These are phyloP conservation scores for Aplochiton taeniatus DNA, from an alignment of 2,797 vertebrate species.

Conservation along the genomic window DNA sequence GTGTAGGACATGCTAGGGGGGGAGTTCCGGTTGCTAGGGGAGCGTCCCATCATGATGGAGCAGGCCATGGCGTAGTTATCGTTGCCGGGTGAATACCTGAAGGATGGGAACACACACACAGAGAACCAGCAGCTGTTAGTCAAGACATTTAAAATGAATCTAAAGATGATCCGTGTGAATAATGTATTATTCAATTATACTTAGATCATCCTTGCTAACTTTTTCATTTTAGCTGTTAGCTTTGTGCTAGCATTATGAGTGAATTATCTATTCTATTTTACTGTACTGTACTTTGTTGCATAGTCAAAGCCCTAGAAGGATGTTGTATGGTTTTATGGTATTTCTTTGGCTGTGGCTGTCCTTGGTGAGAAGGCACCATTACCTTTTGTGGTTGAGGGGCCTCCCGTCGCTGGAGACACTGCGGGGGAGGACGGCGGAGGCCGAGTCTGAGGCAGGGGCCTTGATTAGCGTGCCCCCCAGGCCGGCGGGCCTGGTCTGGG, in stretches of 20 bases:
- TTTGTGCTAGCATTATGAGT: no score
- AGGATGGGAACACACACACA: slow-evolving; percentile 4
- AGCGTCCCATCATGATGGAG: slow-evolving; percentile 88
- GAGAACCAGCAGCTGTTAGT: neutral
- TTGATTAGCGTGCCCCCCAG: slow-evolving; percentile 82
- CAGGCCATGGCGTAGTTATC: slow-evolving; percentile 94
- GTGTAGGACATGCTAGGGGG: slow-evolving; percentile 85
- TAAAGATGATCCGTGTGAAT: no score
- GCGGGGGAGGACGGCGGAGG: slow-evolving; percentile 82
- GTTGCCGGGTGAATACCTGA: slow-evolving; percentile 89
- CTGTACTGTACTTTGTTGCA: no score
- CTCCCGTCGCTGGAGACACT: slow-evolving; percentile 96
- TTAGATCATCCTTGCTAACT: neutral
- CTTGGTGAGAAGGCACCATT: neutral
- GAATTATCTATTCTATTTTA: no score
- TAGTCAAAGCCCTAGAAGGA: no score
- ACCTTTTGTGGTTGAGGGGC: slow-evolving; percentile 89
- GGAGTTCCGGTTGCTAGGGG: slow-evolving; percentile 87
- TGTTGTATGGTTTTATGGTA: neutral
- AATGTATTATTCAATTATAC: neutral
- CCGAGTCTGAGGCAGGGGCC: slow-evolving; percentile 75
- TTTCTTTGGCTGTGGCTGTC: neutral
- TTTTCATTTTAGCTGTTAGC: neutral
- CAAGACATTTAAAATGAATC: no score
- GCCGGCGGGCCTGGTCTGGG: slow-evolving; percentile 77